Base-by-base conservation (phyloP, 2,888 invertebrate genomes). In the Marronus borbonicus region DNA sequence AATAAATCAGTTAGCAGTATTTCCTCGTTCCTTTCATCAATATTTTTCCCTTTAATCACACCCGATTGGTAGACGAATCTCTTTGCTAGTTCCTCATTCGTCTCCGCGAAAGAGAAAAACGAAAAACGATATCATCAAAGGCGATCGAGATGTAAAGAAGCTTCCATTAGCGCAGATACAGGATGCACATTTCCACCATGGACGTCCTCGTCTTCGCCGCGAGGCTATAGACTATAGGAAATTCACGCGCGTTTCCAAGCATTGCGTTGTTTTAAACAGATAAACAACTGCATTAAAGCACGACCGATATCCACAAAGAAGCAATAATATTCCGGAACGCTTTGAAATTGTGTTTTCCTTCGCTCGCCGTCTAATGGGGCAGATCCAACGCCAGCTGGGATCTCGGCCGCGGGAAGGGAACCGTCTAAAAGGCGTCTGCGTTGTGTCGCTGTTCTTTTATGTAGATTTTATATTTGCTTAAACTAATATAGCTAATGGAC, bases 401-500 rank as follows among this genome's bases (percentile, higher is more conserved):
- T 20, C 17, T 20, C 55, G n/a, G 17, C 20, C 20, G 55, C 8
- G 10, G 20, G 8, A 5, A 5, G 3, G 17, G n/a, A 58, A 20
- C 17, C 55, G 55, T 58, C 55, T 58, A n/a, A 58, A 58, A 66
- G 44, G 20, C 20, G 36, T 39, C 65, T 66, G 65, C 65, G 28
- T 12, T n/a, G 24, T 12, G 8, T 66, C 65, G 50, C 49, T 50
- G 68, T 50, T 50, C 68, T 50, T 78, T 78, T 78, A 78, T 78
- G 70, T 64, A 76, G 76, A 78, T 76, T 76, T 75, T 78, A 78
- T 78, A 82, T 81, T 81, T 80, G 79, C 76, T 79, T 83, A 82
- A 81, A 82, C 83, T 81, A 83, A 83, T 83, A 83, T 82, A 79
- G 82, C 82, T 83, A 83, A 83, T 83, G 83, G 83, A 83, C 82